A percentile compares a stretch with the other conserved stretches of the same genome.
These are phyloP conservation scores for Pseudolaguvia tuberculata DNA, from an alignment of 2,113 vertebrate species.

Conservation along the genomic window DNA sequence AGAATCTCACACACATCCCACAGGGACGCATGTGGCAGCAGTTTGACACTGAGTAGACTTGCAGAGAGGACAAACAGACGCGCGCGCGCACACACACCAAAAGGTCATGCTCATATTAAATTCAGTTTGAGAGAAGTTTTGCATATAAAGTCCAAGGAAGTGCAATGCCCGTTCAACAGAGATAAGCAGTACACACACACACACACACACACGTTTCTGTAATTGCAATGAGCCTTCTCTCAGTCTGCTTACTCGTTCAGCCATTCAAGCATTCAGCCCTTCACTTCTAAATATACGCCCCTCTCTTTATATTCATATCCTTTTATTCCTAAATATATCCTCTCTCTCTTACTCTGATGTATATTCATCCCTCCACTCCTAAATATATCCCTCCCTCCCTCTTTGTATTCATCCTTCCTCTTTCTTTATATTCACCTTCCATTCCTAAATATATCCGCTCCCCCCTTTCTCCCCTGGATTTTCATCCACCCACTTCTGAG, in stretches of 20 bases:
- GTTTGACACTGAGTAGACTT: conserved; percentile 32
- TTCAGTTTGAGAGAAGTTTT: conserved; percentile 21
- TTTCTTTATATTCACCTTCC: neutral
- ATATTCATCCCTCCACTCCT: neutral
- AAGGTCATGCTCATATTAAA: conserved; percentile 34
- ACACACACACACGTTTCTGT: neutral
- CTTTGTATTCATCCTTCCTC: too few relatives aligned
- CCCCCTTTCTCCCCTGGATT: too few relatives aligned
- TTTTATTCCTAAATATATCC: neutral
- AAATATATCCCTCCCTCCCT: neutral
- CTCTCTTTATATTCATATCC: neutral
- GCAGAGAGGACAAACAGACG: conserved; percentile 27
- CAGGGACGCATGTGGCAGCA: conserved; percentile 20
- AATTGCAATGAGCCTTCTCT: neutral
- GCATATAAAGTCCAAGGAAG: conserved; percentile 28
- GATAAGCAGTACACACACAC: conserved; percentile 9
- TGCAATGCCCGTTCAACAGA: conserved; percentile 3
- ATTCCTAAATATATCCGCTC: neutral
- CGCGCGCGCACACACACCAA: conserved; percentile 9
- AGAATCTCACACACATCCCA: conserved; percentile 10
- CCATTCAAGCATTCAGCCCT: neutral
- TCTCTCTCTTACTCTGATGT: too few relatives aligned
- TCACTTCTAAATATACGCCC: neutral
- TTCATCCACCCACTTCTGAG: too few relatives aligned
- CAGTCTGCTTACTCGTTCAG: neutral